Conservation (phyloP, 2,113 vertebrate species). For the Haemorhous mexicanus region DNA sequence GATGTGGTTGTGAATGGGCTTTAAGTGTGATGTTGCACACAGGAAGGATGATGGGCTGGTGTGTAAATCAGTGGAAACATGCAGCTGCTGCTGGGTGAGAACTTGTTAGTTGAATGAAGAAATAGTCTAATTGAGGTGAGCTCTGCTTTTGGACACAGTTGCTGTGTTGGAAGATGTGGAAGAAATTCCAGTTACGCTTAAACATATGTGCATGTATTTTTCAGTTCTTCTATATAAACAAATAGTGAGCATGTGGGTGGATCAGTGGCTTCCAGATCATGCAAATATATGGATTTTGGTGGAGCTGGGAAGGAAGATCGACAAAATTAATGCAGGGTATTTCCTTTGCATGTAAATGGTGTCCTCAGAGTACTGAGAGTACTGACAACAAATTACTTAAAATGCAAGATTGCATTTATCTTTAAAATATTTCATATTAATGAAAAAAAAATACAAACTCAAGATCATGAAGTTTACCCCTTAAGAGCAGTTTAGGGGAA, state of each 20-base stretch:
- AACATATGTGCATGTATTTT: neutral
- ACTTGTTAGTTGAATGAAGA: neutral
- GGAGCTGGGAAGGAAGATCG: neutral
- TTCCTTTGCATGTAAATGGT: slow-evolving; percentile 22
- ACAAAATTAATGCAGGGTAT: neutral
- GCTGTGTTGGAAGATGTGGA: slow-evolving; percentile 9
- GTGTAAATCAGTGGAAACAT: neutral
- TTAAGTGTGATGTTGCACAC: neutral
- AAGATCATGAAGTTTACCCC: neutral
- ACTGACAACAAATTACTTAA: neutral
- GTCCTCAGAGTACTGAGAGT: neutral
- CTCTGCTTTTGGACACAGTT: neutral
- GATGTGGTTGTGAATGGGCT: neutral
- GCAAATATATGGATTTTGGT: slow-evolving; percentile 41
- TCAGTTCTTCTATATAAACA: slow-evolving; percentile 22
- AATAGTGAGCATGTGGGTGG: slow-evolving; percentile 13
- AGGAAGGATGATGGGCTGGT: neutral
- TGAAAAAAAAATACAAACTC: neutral
- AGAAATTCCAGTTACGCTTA: neutral
- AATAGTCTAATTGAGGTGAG: neutral
- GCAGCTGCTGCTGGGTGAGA: neutral
- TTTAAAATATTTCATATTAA: neutral
- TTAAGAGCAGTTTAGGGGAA: neutral
- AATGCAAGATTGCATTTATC: neutral
- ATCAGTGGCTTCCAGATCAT: slow-evolving; percentile 19